These are phyloP conservation scores for Lypha dubia DNA, from an alignment of 2,888 invertebrate genomes.

Conservation along the genomic window DNA sequence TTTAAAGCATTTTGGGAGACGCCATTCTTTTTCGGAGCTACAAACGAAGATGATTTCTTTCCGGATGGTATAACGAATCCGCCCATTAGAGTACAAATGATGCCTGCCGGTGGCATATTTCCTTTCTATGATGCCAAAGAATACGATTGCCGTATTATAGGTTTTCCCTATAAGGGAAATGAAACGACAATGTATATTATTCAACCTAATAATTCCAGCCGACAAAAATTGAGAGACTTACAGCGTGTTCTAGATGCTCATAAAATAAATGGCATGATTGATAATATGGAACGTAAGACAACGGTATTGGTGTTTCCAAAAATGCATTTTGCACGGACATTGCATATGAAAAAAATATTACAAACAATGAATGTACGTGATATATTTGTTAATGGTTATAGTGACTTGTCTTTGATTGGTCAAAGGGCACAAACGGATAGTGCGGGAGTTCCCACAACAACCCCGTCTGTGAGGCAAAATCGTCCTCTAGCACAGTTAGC, in stretches of 20 bases:
- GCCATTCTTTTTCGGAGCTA: slow-evolving; percentile 85
- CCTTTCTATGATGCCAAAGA: slow-evolving; percentile 84
- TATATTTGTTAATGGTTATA: slow-evolving; percentile 86
- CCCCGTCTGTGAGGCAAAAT: neutral
- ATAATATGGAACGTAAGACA: slow-evolving; percentile 80
- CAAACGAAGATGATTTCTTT: slow-evolving; percentile 84
- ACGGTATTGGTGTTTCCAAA: slow-evolving; percentile 87
- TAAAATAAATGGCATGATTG: slow-evolving; percentile 82
- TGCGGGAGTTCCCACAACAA: neutral
- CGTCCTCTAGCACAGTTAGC: neutral
- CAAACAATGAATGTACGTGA: slow-evolving; percentile 86
- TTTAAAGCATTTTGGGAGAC: slow-evolving; percentile 87
- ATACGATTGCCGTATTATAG: slow-evolving; percentile 85
- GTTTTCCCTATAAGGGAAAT: slow-evolving; percentile 87
- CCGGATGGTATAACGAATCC: slow-evolving; percentile 83
- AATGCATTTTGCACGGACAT: slow-evolving; percentile 87
- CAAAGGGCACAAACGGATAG: slow-evolving; percentile 41
- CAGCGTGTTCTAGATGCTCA: slow-evolving; percentile 83
- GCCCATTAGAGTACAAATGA: slow-evolving; percentile 84
- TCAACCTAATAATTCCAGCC: slow-evolving; percentile 85
- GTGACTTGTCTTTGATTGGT: slow-evolving; percentile 88
- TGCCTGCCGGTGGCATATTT: slow-evolving; percentile 86
- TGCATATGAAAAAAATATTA: slow-evolving; percentile 85
- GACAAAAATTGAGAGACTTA: slow-evolving; percentile 83
- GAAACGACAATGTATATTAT: slow-evolving; percentile 87